Evolutionary conservation across 2,797 vertebrate species (phyloP).

Genomic region (Alectoris magna): DNA sequence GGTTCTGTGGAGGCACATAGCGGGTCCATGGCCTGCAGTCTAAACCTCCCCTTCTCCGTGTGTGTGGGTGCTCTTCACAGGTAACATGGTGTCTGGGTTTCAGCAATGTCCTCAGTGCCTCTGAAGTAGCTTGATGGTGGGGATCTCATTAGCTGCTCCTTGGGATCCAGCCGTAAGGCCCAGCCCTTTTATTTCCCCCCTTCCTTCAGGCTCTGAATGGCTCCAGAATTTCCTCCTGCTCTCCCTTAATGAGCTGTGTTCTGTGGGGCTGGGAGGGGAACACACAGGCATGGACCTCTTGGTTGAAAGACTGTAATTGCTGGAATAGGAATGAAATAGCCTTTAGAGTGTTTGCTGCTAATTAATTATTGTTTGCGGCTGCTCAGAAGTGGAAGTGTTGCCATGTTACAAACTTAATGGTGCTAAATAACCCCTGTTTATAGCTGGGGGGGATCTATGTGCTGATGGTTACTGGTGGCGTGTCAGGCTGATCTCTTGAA

Average conservation of each 20-base stretch:
- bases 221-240: conserved; percentile 6
- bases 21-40: accelerated
- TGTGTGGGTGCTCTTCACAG: neutral
- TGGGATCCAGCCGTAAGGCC: neutral
- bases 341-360: neutral
- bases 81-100: neutral
- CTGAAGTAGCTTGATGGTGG: neutral
- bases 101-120: neutral
- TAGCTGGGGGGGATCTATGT: neutral
- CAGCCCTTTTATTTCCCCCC: neutral
- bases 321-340: conserved; percentile 28
- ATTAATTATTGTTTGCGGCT: neutral
- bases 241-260: neutral
- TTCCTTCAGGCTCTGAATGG: conserved; percentile 17
- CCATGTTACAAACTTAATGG: neutral
- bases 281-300: neutral
- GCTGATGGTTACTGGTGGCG: neutral
- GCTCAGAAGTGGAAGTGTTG: neutral
- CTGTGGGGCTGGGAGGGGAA: neutral
- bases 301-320: conserved; percentile 25
- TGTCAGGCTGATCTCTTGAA: neutral
- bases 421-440: neutral
- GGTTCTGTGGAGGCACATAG: neutral
- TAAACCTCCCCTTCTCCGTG: neutral
- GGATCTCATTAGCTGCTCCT: conserved; percentile 20